phyloP scores from a whole-genome alignment of 2,113 vertebrate genomes.

The Dicentrarchus labrax region DNA sequence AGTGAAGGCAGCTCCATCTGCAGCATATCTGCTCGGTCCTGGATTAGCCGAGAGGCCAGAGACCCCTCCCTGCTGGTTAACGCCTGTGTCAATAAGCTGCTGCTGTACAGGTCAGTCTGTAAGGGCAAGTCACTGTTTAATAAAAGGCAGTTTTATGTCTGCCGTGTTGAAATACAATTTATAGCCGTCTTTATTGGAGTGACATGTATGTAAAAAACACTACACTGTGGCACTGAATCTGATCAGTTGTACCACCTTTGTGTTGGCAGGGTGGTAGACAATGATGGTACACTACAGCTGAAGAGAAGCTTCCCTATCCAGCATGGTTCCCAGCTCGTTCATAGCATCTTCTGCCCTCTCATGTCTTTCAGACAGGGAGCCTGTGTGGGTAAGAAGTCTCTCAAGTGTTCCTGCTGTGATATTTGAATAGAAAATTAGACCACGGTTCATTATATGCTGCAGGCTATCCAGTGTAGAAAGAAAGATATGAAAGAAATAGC shows the following conservation, averaged over 20 bases:
- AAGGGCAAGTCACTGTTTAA: conserved; percentile 9
- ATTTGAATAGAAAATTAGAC: conserved; percentile 42
- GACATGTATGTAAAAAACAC: background rate
- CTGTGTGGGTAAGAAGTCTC: conserved; percentile 89
- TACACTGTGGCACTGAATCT: background rate
- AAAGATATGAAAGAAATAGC: conserved; percentile 32
- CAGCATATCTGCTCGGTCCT: conserved; percentile 93
- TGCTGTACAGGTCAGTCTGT: conserved; percentile 89
- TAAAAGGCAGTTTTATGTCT: conserved; percentile 10
- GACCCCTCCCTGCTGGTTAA: conserved; percentile 95
- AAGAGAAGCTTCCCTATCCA: conserved; percentile 94
- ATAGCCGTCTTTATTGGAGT: background rate
- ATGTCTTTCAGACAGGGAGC: conserved; percentile 97
- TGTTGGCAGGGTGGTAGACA: conserved; percentile 90
- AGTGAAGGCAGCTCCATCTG: conserved; percentile 92
- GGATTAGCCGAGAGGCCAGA: conserved; percentile 94
- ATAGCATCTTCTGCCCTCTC: conserved; percentile 96
- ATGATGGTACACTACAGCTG: conserved; percentile 92
- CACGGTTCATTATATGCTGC: conserved; percentile 36
- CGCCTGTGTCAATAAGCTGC: conserved; percentile 92
- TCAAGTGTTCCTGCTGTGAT: conserved; percentile 31
- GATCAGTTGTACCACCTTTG: background rate
- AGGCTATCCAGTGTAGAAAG: conserved; percentile 17
- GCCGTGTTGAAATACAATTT: background rate
- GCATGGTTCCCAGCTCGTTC: conserved; percentile 89